Conservation (phyloP, 2,888 invertebrate genomes). For the Leptopilina drosophilae region DNA sequence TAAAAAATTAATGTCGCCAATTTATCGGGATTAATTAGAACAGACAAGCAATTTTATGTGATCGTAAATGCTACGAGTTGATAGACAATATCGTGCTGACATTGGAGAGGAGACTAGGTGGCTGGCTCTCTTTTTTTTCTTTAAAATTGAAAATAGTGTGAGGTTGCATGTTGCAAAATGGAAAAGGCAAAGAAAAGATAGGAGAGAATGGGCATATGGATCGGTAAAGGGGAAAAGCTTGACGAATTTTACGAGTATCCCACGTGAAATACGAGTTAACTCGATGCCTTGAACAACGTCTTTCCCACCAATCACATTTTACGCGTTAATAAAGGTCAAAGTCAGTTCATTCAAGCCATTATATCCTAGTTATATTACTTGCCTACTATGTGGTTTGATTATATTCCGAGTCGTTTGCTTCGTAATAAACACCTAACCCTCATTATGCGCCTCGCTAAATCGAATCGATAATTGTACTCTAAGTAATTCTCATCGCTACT, state of each 20-base stretch:
- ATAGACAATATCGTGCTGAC: slow-evolving; percentile 1
- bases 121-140: not conserved
- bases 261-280: slow-evolving; percentile 53
- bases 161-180: not conserved
- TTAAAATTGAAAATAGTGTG: not conserved
- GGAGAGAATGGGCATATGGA: not conserved
- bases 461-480: slow-evolving; percentile 28
- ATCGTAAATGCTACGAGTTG: not conserved
- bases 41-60: slow-evolving; percentile 6
- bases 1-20: slow-evolving; percentile 1
- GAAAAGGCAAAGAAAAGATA: not conserved
- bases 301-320: slow-evolving; percentile 50
- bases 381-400: slow-evolving; percentile 29
- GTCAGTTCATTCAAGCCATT: slow-evolving; percentile 33
- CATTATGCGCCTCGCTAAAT: slow-evolving; percentile 28
- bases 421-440: slow-evolving; percentile 33
- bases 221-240: not conserved
- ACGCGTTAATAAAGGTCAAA: slow-evolving; percentile 56
- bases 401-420: slow-evolving; percentile 28
- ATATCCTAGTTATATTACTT: slow-evolving; percentile 31
- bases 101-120: not conserved
- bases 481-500: not conserved
- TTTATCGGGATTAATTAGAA: slow-evolving; percentile 6
- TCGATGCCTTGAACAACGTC: slow-evolving; percentile 38
- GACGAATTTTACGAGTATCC: not conserved